Percentiles rank a stretch among this genome's conserved stretches.
These are phyloP conservation scores for Cantharis rustica DNA, from an alignment of 2,888 invertebrate genomes.

Conservation along the genomic window DNA sequence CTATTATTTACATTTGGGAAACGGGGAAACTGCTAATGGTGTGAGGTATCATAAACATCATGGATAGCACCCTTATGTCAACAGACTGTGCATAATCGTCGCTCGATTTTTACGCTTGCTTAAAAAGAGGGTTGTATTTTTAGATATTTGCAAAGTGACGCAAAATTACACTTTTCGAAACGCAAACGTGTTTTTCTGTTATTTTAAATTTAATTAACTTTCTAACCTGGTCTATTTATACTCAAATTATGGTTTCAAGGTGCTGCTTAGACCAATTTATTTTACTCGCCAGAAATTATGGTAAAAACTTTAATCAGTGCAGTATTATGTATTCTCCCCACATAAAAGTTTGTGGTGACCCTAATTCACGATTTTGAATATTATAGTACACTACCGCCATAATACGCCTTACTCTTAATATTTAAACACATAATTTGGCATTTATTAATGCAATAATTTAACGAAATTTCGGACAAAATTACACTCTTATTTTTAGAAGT, in stretches of 20 bases:
- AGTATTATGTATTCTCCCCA: neutral
- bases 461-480: neutral
- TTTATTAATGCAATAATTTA: neutral
- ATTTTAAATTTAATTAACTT: neutral
- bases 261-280: neutral
- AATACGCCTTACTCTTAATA: neutral
- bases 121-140: constrained; percentile 24
- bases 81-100: constrained; percentile 23
- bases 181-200: neutral
- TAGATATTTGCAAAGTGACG: constrained; percentile 14
- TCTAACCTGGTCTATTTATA: neutral
- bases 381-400: neutral
- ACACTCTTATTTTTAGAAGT: neutral
- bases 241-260: neutral
- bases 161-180: neutral
- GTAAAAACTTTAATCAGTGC: neutral
- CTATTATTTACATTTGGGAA: neutral
- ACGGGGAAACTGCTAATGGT: constrained; percentile 4
- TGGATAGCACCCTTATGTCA: constrained; percentile 18
- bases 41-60: constrained; percentile 20
- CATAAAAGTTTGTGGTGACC: neutral
- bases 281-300: neutral
- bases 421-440: neutral
- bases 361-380: neutral
- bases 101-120: constrained; percentile 12